Percentiles rank a stretch among this genome's conserved stretches.
These are phyloP conservation scores for Drosophila yakuba DNA, from an alignment of 1,140 invertebrate species.

Conservation along the genomic window DNA sequence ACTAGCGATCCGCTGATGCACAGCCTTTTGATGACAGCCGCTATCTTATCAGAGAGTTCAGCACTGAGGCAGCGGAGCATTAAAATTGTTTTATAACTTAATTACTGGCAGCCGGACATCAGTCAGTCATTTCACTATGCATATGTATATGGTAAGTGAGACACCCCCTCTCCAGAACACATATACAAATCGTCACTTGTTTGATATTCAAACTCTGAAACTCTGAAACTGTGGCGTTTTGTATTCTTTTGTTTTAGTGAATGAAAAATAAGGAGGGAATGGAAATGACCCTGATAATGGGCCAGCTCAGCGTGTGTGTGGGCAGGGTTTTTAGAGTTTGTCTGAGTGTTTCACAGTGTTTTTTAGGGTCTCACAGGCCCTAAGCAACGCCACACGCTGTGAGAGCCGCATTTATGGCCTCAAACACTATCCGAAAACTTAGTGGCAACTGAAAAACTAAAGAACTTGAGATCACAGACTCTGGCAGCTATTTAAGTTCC, in stretches of 20 bases:
- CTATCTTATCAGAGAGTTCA: constrained; percentile 64
- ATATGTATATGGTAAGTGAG: background rate
- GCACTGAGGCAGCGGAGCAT: constrained; percentile 36
- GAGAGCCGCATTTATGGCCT: constrained; percentile 51
- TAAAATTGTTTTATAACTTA: constrained; percentile 80
- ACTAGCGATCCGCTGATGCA: background rate
- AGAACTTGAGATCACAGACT: constrained; percentile 36
- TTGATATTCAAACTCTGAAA: constrained; percentile 62
- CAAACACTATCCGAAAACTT: constrained; percentile 13
- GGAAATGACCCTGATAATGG: constrained; percentile 49
- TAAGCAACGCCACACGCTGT: constrained; percentile 68
- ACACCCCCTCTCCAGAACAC: background rate
- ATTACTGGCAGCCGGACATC: constrained; percentile 45
- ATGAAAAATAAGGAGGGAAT: constrained; percentile 50
- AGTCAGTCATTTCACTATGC: background rate
- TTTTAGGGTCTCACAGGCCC: constrained; percentile 4
- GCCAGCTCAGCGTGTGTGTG: constrained; percentile 46
- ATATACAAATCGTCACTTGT: constrained; percentile 75
- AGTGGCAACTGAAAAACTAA: background rate
- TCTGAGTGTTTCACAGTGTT: background rate
- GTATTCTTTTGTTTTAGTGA: constrained; percentile 48
- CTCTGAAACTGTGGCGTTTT: constrained; percentile 22
- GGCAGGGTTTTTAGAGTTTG: constrained; percentile 24
- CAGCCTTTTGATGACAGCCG: constrained; percentile 52
- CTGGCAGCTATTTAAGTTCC: constrained; percentile 63